Conservation (phyloP, 2,797 vertebrate genomes). For the Scarus forsteni region DNA sequence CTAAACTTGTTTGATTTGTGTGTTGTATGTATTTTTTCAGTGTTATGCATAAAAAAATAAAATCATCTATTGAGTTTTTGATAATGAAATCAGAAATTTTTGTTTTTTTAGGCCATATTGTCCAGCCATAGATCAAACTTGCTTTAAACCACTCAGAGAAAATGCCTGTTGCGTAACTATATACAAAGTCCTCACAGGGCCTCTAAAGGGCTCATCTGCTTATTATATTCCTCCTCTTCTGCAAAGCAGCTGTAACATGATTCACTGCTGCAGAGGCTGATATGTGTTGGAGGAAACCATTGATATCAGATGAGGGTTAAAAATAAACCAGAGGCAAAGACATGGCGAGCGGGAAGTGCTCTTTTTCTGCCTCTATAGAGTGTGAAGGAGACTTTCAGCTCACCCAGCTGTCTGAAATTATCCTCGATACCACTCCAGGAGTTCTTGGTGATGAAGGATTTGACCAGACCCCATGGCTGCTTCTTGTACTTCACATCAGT, state of each 20-base stretch:
- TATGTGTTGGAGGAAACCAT: constrained; percentile 4
- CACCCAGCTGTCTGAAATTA: constrained; percentile 93
- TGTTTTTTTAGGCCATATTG: too few relatives aligned
- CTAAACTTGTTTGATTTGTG: too few relatives aligned
- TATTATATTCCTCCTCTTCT: neutral
- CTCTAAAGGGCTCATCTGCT: neutral
- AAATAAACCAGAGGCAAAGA: constrained; percentile 34
- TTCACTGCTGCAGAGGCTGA: constrained; percentile 3
- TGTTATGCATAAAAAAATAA: too few relatives aligned
- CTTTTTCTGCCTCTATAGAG: neutral
- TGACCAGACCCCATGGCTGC: constrained; percentile 95
- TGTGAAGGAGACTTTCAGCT: constrained; percentile 15
- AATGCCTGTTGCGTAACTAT: too few relatives aligned
- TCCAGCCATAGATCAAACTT: too few relatives aligned
- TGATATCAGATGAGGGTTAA: constrained; percentile 40
- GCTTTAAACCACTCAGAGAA: too few relatives aligned
- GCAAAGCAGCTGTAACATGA: constrained; percentile 32
- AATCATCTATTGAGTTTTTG: too few relatives aligned
- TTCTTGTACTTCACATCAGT: constrained; percentile 96
- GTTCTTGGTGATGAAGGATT: constrained; percentile 96
- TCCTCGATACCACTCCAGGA: constrained; percentile 94
- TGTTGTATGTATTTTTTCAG: too few relatives aligned
- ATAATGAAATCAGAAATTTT: too few relatives aligned
- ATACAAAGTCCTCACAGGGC: too few relatives aligned
- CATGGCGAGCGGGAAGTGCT: constrained; percentile 11